These are phyloP conservation scores for Drosophila nasuta DNA, from an alignment of 1,140 invertebrate species.

Conservation along the genomic window DNA sequence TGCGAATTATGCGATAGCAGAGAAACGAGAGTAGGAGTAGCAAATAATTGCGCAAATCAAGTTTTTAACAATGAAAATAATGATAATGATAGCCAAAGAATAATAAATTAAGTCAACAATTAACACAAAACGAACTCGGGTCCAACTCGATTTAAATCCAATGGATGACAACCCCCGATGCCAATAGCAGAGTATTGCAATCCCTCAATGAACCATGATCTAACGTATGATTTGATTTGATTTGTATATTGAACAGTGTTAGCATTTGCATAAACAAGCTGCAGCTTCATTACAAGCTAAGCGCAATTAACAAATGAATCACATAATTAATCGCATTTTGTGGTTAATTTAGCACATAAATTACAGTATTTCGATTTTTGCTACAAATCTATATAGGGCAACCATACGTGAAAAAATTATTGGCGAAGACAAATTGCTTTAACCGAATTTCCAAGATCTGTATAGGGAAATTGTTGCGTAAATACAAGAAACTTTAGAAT, in stretches of 20 bases:
- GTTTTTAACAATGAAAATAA: conserved; percentile 45
- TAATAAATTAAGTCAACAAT: conserved; percentile 16
- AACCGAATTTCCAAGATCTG: no score
- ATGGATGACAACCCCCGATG: conserved; percentile 29
- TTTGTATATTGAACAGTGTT: conserved; percentile 36
- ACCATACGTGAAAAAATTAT: no score
- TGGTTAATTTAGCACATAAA: neutral
- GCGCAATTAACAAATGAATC: conserved; percentile 25
- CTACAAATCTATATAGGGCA: no score
- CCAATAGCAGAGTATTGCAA: conserved; percentile 21
- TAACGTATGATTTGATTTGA: conserved; percentile 44
- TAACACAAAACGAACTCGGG: conserved; percentile 35
- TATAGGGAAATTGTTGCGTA: no score
- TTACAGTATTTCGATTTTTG: neutral
- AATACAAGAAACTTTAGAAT: no score
- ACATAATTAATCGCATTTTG: neutral
- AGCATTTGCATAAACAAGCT: conserved; percentile 8
- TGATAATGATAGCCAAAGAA: conserved; percentile 45
- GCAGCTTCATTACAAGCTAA: neutral
- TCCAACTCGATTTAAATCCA: conserved; percentile 17
- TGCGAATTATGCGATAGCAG: conserved; percentile 38
- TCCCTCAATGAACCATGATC: conserved; percentile 43
- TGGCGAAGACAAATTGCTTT: no score
- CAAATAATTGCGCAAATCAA: conserved; percentile 26
- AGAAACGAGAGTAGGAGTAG: conserved; percentile 29